These are phyloP conservation scores for Elaeidobius kamerunicus DNA, from an alignment of 2,888 invertebrate genomes.

Conservation along the genomic window DNA sequence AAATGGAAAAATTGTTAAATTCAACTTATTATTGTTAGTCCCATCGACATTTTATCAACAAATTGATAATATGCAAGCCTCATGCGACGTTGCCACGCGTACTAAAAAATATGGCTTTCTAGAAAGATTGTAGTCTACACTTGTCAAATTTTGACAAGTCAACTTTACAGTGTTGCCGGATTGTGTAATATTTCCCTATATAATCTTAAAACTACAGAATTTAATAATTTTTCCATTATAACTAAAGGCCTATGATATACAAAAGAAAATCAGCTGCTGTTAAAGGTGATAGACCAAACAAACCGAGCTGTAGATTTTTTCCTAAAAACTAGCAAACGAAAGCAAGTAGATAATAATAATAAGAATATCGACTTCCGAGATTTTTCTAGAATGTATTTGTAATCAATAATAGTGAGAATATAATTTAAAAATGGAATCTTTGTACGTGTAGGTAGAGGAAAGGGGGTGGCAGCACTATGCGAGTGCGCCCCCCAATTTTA, in stretches of 20 bases:
- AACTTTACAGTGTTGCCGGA: not conserved
- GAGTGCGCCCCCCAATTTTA: no score
- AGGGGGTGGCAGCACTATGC: not conserved
- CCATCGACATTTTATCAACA: no score
- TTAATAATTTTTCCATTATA: not conserved
- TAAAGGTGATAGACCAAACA: slow-evolving; percentile 9
- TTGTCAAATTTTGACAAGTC: not conserved
- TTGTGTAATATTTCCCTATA: not conserved
- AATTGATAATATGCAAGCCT: no score
- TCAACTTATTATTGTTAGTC: no score
- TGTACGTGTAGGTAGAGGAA: slow-evolving; percentile 5
- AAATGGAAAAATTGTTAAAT: no score
- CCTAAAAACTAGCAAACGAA: no score
- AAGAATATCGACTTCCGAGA: slow-evolving; percentile 1
- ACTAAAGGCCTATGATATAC: slow-evolving; percentile 5
- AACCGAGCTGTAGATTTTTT: slow-evolving; percentile 3
- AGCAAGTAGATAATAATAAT: not conserved
- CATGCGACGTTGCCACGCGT: no score
- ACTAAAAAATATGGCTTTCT: no score
- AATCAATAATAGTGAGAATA: slow-evolving; percentile 20
- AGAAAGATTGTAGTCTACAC: not conserved
- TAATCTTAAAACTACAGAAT: no score
- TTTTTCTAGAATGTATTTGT: slow-evolving; percentile 17
- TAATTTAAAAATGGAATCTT: slow-evolving; percentile 9
- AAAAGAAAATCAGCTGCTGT: not conserved